Percentiles rank a stretch among this genome's conserved stretches.
phyloP scores from a whole-genome alignment of 2,888 invertebrate species.

The Apodemia duryi region DNA sequence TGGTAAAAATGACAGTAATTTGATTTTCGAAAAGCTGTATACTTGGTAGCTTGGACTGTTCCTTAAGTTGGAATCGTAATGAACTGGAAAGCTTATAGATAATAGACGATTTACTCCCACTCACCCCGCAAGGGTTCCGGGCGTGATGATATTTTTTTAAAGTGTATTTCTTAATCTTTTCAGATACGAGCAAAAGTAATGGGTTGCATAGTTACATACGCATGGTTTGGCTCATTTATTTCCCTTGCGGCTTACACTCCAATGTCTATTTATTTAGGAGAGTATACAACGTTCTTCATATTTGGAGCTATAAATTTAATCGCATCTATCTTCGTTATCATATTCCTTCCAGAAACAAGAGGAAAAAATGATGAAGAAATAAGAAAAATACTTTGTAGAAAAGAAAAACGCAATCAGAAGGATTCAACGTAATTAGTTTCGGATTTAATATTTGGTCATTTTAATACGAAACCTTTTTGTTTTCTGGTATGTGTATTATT shows the following conservation, averaged over 20 bases:
- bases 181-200: conserved; percentile 56
- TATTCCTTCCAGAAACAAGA: conserved; percentile 56
- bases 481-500: neutral
- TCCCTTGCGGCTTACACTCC: conserved; percentile 38
- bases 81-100: too few species aligned
- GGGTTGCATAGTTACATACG: conserved; percentile 52
- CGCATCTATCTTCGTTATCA: conserved; percentile 42
- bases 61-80: too few species aligned
- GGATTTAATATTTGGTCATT: neutral
- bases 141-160: too few species aligned
- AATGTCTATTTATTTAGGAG: conserved; percentile 40
- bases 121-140: too few species aligned
- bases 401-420: neutral
- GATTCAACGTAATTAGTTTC: neutral
- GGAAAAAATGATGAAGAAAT: conserved; percentile 52
- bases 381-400: conserved; percentile 20
- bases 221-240: conserved; percentile 50
- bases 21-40: too few species aligned
- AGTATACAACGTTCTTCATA: conserved; percentile 46
- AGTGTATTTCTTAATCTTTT: conserved; percentile 21
- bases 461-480: neutral
- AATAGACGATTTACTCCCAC: too few species aligned
- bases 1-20: too few species aligned
- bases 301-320: conserved; percentile 45
- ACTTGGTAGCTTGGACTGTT: too few species aligned